Evolutionary conservation across 1,140 invertebrate species (phyloP).

Genomic region (Tetramorium parvispinum): DNA sequence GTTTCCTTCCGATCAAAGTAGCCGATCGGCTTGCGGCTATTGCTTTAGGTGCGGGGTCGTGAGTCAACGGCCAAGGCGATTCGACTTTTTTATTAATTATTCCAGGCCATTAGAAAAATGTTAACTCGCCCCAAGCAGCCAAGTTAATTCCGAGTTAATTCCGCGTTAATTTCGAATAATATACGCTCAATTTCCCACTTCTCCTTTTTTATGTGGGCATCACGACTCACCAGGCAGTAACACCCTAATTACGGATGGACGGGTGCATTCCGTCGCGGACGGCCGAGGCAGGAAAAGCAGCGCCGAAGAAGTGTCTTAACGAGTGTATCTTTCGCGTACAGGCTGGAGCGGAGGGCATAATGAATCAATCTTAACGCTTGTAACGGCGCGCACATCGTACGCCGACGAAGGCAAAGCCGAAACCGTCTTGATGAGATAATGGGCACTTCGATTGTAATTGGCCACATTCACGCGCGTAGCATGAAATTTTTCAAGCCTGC

Average conservation of each 20-base stretch:
- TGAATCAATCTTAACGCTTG: constrained; percentile 61
- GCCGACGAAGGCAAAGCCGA: constrained; percentile 46
- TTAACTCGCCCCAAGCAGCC: background rate
- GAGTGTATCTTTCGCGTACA: constrained; percentile 45
- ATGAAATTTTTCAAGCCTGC: constrained; percentile 73
- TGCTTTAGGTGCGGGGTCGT: constrained; percentile 43
- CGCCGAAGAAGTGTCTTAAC: constrained; percentile 50
- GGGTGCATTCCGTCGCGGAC: constrained; percentile 25
- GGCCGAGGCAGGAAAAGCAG: constrained; percentile 3
- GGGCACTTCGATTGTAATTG: constrained; percentile 69
- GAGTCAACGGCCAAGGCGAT: constrained; percentile 57
- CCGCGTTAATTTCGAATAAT: constrained; percentile 29
- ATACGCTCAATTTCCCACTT: constrained; percentile 27
- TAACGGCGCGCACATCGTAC: constrained; percentile 40
- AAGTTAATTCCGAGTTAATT: constrained; percentile 54
- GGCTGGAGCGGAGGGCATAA: constrained; percentile 47
- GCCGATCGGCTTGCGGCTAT: constrained; percentile 31
- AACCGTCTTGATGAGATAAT: constrained; percentile 55
- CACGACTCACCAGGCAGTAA: constrained; percentile 7
- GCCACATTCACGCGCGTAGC: constrained; percentile 63
- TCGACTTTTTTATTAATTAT: constrained; percentile 54
- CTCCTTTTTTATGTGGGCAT: background rate
- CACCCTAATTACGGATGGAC: constrained; percentile 47
- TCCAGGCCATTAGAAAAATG: constrained; percentile 53
- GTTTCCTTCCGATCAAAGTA: constrained; percentile 56